Percentiles rank a stretch among this genome's conserved stretches.
Evolutionary conservation across 1,140 invertebrate genomes (phyloP).

Genomic region (Homalodisca vitripennis): DNA sequence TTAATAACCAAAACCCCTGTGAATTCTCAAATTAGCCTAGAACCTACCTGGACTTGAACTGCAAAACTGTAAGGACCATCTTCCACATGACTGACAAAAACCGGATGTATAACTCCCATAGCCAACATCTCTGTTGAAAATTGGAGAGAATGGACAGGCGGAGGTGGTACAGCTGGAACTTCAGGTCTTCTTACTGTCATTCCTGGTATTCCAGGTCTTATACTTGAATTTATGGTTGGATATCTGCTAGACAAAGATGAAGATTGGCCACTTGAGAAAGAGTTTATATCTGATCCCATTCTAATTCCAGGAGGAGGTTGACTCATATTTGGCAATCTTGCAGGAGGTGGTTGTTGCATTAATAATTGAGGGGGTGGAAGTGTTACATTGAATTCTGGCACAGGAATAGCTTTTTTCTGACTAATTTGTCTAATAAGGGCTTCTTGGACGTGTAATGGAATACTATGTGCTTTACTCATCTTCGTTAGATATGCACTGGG

Average conservation of each 20-base stretch:
- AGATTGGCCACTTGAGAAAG: neutral
- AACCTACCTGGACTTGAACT: constrained; percentile 58
- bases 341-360: constrained; percentile 1
- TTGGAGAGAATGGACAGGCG: constrained; percentile 58
- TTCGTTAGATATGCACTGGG: neutral
- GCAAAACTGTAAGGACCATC: constrained; percentile 74
- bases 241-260: neutral
- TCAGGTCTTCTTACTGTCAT: constrained; percentile 33
- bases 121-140: constrained; percentile 53
- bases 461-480: neutral
- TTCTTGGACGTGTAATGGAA: neutral
- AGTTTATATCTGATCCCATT: neutral
- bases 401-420: neutral
- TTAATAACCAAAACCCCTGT: too few species aligned
- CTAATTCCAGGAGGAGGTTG: neutral
- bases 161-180: constrained; percentile 41
- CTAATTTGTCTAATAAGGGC: neutral
- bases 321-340: neutral
- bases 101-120: constrained; percentile 59
- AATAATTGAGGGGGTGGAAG: constrained; percentile 24
- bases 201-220: neutral
- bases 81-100: constrained; percentile 69
- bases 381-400: constrained; percentile 22
- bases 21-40: neutral
- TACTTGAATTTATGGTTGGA: too few species aligned